Evolutionary conservation across 1,140 invertebrate species (phyloP).

Genomic region (Ridgeia piscesae): DNA sequence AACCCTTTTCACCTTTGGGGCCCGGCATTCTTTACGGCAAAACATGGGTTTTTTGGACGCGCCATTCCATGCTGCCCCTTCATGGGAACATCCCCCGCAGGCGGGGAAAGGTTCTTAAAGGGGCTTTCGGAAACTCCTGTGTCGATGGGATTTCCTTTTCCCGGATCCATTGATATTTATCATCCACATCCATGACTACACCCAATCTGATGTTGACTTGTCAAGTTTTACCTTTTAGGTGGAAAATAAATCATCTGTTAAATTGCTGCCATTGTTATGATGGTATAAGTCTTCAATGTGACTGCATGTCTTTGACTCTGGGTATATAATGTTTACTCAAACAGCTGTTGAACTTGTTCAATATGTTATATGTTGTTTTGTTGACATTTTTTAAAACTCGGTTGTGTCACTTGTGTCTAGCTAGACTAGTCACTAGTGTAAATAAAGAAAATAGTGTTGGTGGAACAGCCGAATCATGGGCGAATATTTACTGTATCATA

Average conservation of each 20-base stretch:
- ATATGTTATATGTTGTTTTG: too few relatives aligned
- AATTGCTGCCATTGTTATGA: background rate
- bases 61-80: slow-evolving; percentile 2
- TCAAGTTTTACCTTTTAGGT: background rate
- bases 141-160: background rate
- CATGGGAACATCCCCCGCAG: background rate
- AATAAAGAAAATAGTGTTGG: too few relatives aligned
- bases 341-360: too few relatives aligned
- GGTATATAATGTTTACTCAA: too few relatives aligned
- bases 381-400: too few relatives aligned
- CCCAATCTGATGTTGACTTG: background rate
- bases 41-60: slow-evolving; percentile 3
- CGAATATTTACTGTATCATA: too few relatives aligned
- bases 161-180: background rate
- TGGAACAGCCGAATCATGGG: too few relatives aligned
- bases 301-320: background rate
- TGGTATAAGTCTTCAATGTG: background rate
- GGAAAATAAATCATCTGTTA: background rate
- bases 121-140: background rate
- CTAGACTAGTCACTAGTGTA: too few relatives aligned
- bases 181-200: background rate
- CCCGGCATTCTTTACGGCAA: slow-evolving; percentile 20
- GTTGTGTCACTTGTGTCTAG: too few relatives aligned
- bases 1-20: slow-evolving; percentile 20
- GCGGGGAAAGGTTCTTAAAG: background rate